A percentile compares a stretch with the other conserved stretches of the same genome.
Conservation (phyloP, 2,113 vertebrate species). For the Alouatta palliata region DNA sequence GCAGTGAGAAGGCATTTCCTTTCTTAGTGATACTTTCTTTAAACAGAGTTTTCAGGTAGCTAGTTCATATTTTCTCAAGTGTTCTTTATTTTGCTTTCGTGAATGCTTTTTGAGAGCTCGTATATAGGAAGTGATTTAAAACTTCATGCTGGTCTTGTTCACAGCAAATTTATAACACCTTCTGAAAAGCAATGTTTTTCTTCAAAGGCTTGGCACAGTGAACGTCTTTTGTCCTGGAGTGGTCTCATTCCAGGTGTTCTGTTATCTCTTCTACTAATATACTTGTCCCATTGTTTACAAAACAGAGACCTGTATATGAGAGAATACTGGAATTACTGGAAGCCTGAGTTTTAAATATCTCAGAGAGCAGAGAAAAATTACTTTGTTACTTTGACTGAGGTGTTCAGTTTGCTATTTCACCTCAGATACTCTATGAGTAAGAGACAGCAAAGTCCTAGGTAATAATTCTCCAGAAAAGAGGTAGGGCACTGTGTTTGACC, state of each 20-base stretch:
- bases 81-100: constrained; percentile 13
- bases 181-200: constrained; percentile 35
- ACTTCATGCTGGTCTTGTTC: constrained; percentile 36
- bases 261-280: constrained; percentile 34
- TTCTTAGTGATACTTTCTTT: background rate
- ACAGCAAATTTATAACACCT: constrained; percentile 42
- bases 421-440: background rate
- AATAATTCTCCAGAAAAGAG: background rate
- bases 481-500: no score
- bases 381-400: background rate
- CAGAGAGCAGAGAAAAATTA: constrained; percentile 46
- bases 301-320: constrained; percentile 23
- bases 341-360: constrained; percentile 59
- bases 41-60: constrained; percentile 9
- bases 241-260: constrained; percentile 10
- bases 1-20: background rate
- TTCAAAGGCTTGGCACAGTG: constrained; percentile 22
- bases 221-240: constrained; percentile 39
- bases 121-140: constrained; percentile 50
- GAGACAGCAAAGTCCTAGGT: background rate
- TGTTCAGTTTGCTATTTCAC: no score
- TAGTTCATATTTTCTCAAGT: constrained; percentile 41
- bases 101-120: background rate
- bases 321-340: background rate
- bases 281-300: constrained; percentile 29